Percentiles rank a stretch among this genome's conserved stretches.
phyloP scores from a whole-genome alignment of 2,797 vertebrate species.

The Pempheris klunzingeri region DNA sequence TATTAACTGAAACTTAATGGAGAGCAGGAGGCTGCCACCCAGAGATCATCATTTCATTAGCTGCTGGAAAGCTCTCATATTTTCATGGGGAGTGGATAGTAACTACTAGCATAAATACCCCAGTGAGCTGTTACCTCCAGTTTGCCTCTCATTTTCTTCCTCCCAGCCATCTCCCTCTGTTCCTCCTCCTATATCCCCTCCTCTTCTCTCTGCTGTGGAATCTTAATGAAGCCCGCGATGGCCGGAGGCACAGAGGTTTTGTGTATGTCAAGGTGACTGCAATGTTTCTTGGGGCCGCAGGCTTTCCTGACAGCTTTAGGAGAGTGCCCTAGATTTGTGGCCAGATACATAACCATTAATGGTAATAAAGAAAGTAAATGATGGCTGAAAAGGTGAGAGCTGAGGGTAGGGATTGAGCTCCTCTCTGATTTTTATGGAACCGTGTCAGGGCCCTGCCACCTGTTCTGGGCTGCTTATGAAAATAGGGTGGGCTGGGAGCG shows the following conservation, averaged over 20 bases:
- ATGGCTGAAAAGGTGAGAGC: conserved; percentile 85
- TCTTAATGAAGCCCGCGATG: conserved; percentile 80
- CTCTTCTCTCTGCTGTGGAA: conserved; percentile 70
- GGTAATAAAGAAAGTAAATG: conserved; percentile 88
- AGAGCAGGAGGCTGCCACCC: conserved; percentile 72
- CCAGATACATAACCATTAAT: conserved; percentile 85
- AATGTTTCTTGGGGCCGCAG: conserved; percentile 77
- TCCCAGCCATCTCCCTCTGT: conserved; percentile 59
- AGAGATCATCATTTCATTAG: conserved; percentile 81
- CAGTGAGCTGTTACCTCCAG: conserved; percentile 75
- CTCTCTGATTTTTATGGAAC: conserved; percentile 79
- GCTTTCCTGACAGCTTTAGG: conserved; percentile 86
- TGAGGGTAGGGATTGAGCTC: conserved; percentile 77
- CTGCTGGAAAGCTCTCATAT: conserved; percentile 72
- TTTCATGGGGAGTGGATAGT: conserved; percentile 80
- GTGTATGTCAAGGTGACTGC: conserved; percentile 87
- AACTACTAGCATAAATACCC: conserved; percentile 81
- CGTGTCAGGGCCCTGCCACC: conserved; percentile 76
- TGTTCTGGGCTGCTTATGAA: conserved; percentile 77
- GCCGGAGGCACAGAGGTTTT: conserved; percentile 77
- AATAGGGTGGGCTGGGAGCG: conserved; percentile 71
- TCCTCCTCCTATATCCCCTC: conserved; percentile 57
- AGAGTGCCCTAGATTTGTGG: conserved; percentile 85
- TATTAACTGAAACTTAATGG: conserved; percentile 79
- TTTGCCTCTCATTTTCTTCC: conserved; percentile 66